phyloP scores from a whole-genome alignment of 2,888 invertebrate genomes.

The Cerastoderma edule region DNA sequence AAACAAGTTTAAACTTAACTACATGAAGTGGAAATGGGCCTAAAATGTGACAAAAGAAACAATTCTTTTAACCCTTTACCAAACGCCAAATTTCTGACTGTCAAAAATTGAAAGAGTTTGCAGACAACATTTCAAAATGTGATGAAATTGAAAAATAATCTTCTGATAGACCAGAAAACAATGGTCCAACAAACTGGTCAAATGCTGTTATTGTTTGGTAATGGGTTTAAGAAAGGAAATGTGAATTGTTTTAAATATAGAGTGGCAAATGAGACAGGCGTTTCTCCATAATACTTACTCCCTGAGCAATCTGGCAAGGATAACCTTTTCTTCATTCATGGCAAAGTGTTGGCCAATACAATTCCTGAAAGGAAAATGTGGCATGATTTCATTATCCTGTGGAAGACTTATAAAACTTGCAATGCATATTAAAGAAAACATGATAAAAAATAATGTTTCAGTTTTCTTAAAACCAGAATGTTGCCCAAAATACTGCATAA shows the following conservation, averaged over 20 bases:
- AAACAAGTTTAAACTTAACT: no score
- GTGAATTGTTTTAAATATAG: neutral
- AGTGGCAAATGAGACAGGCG: neutral
- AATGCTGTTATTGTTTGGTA: no score
- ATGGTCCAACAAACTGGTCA: neutral
- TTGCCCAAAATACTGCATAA: neutral
- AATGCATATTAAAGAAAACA: neutral
- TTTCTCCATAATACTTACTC: conserved; percentile 20
- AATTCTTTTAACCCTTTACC: no score
- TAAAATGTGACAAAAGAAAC: no score
- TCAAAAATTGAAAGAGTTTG: neutral
- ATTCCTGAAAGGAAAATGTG: conserved; percentile 41
- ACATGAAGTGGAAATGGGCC: no score
- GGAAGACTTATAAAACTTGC: neutral
- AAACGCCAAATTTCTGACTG: no score
- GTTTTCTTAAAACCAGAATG: neutral
- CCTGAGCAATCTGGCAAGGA: conserved; percentile 31
- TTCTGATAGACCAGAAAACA: no score
- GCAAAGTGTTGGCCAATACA: conserved; percentile 60
- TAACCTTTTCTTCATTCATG: conserved; percentile 54
- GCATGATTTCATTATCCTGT: neutral
- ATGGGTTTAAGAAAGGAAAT: neutral
- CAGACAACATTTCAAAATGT: neutral
- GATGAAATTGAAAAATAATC: no score
- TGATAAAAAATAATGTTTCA: neutral